Evolutionary conservation across 2,797 vertebrate species (phyloP).

Genomic region (Spea hammondii): DNA sequence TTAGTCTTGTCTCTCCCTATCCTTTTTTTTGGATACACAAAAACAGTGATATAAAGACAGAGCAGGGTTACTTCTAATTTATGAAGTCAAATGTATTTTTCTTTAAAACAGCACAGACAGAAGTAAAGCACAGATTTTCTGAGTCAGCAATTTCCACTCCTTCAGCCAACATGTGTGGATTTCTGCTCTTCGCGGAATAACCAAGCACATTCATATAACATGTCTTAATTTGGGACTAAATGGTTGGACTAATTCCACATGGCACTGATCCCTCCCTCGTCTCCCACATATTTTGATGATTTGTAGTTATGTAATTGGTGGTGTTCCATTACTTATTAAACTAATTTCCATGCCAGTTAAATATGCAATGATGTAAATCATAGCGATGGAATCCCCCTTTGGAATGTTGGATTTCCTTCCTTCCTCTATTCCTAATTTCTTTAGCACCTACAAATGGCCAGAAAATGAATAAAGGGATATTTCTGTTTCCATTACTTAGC

Average conservation of each 20-base stretch:
- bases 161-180: constrained; percentile 24
- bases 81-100: not conserved
- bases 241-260: constrained; percentile 24
- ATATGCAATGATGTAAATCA: constrained; percentile 15
- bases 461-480: constrained; percentile 24
- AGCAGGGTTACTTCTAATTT: not conserved
- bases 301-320: constrained; percentile 16
- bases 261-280: constrained; percentile 25
- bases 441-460: constrained; percentile 31
- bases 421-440: constrained; percentile 15
- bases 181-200: constrained; percentile 14
- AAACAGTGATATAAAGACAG: too few relatives aligned
- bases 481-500: constrained; percentile 15
- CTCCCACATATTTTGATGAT: constrained; percentile 12
- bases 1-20: not conserved
- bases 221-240: constrained; percentile 34
- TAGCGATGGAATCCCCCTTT: constrained; percentile 23
- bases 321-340: constrained; percentile 15
- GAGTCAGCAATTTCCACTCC: constrained; percentile 37
- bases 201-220: constrained; percentile 27
- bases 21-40: not conserved
- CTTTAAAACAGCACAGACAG: not conserved
- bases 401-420: constrained; percentile 39
- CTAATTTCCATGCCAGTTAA: constrained; percentile 23
- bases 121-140: not conserved